Evolutionary conservation across 2,113 vertebrate genomes (phyloP).

Genomic region (Edolisoma coerulescens): DNA sequence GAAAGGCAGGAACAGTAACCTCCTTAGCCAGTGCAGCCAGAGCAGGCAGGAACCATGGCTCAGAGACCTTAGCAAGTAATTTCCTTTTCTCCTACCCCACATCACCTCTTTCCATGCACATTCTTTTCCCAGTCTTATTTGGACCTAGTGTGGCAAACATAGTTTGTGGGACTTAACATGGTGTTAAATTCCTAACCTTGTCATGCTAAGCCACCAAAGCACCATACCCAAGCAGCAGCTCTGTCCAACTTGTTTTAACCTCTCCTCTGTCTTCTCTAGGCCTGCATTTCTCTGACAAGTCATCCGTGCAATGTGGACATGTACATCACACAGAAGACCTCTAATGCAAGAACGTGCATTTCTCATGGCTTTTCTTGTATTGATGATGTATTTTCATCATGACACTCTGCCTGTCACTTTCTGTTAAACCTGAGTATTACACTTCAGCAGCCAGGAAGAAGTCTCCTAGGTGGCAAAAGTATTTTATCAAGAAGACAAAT

Average conservation of each 20-base stretch:
- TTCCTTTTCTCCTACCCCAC: neutral
- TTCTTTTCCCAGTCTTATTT: neutral
- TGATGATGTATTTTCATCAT: neutral
- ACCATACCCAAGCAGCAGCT: neutral
- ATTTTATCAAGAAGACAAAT: neutral
- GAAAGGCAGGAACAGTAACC: neutral
- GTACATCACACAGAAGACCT: neutral
- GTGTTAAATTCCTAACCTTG: neutral
- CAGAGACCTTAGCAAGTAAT: neutral
- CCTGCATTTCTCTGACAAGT: neutral
- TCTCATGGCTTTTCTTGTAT: neutral
- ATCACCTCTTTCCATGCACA: neutral
- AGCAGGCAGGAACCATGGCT: neutral
- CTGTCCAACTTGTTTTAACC: neutral
- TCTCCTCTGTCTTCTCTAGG: neutral
- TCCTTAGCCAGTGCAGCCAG: neutral
- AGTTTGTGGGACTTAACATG: neutral
- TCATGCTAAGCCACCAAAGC: neutral
- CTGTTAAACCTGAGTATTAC: neutral
- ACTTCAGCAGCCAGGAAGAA: neutral
- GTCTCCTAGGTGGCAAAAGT: neutral
- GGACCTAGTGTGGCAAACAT: neutral
- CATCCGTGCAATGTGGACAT: neutral
- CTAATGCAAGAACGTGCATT: accelerated
- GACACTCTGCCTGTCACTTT: neutral